Evolutionary conservation across 2,113 vertebrate genomes (phyloP).

Genomic region (Oreocharis arfaki): DNA sequence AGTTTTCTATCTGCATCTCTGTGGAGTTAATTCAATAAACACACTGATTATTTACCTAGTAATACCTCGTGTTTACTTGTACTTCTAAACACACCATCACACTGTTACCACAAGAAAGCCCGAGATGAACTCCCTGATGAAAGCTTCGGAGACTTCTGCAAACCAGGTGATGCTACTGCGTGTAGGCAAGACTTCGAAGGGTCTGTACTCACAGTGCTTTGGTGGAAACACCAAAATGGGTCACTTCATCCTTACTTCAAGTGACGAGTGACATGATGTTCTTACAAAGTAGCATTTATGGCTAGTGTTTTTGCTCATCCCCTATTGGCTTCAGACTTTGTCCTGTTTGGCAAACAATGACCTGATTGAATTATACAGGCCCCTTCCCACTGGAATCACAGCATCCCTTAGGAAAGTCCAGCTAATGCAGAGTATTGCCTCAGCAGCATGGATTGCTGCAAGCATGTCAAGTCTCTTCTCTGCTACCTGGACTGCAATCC

Average conservation of each 20-base stretch:
- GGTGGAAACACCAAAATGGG: background rate
- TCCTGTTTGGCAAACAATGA: background rate
- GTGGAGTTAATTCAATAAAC: conserved; percentile 22
- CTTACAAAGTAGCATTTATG: background rate
- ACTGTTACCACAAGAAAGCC: conserved; percentile 9
- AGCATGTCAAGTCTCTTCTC: background rate
- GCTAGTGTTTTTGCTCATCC: background rate
- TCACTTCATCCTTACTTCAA: background rate
- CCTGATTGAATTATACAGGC: background rate
- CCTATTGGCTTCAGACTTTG: background rate
- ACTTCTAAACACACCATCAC: background rate
- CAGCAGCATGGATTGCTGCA: background rate
- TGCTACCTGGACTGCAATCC: background rate
- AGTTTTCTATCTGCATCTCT: background rate
- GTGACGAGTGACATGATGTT: background rate
- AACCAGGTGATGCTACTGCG: background rate
- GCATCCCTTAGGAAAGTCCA: background rate
- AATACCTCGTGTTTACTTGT: conserved; percentile 13
- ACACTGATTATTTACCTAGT: conserved; percentile 18
- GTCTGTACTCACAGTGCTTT: background rate
- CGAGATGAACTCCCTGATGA: background rate
- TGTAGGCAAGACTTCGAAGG: background rate
- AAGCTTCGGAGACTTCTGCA: background rate
- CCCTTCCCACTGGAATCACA: background rate
- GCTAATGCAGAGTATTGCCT: background rate